Evolutionary conservation across 2,888 invertebrate species (phyloP), one percentile per base, ranked within the genome.

Genomic region (Aphodius sticticus): DNA sequence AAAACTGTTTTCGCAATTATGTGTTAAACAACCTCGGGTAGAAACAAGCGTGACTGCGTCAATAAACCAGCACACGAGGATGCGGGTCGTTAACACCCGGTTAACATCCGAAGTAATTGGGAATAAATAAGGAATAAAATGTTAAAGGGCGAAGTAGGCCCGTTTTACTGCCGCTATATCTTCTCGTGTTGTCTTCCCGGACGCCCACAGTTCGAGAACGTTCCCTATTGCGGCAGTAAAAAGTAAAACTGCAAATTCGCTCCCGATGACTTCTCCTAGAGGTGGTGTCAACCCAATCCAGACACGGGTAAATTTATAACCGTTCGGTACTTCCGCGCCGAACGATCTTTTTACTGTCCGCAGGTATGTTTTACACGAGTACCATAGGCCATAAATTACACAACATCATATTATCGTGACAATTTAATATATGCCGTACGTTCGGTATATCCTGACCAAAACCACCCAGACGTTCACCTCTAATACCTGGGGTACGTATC

Each of bases 351-450:
- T 53, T 53, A 53, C 53, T 3, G 53, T 53, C 53, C 53, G 53
- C 53, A 12, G 12, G 53, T 53, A 53, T 53, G 53, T 53, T 53
- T 53, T 53, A 36, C 36, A 72, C 72, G 36, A 36, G 72, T 36
- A 72, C 72, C 72, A 36, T 36, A 36, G 35, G 72, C 16, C 7
- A 72, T 72, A 72, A 72, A 72, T 72, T 72, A 72, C 72, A 36
- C n/a, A 72, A 72, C 72, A 72, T 72, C 72, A 72, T 16, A 72
- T 72, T 72, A 72, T 72, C 72, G 72, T 72, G 72, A 72, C 72
- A 72, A 72, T 72, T 72, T 72, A 72, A 72, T 72, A 72, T 72
- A 72, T 72, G 72, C 36, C 35, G 53, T 53, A 53, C 53, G 53
- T 14, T 36, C n/a, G 15, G 36, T 72, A n/a, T 72, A 72, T 26